Conservation (phyloP, 2,113 vertebrate species). For the Pagrus major region DNA sequence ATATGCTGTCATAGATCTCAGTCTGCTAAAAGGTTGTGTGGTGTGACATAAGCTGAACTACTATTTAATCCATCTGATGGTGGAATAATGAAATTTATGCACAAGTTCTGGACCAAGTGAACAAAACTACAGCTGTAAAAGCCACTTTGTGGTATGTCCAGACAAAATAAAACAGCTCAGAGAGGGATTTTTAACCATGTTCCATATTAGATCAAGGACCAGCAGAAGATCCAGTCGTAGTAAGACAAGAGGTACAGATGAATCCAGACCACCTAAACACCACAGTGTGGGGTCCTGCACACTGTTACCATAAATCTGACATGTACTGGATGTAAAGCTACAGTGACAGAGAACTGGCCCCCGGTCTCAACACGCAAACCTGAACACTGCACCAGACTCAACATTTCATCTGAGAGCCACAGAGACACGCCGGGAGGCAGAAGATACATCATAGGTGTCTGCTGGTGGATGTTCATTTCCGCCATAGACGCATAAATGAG, state of each 20-base stretch:
- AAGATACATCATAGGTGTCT: background rate
- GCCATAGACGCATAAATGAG: background rate
- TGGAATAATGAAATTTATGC: background rate
- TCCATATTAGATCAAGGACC: background rate
- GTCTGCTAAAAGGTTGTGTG: background rate
- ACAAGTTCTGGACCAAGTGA: background rate
- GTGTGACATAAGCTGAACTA: background rate
- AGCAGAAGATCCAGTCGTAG: background rate
- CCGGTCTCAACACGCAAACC: slow-evolving; percentile 29
- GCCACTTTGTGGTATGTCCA: background rate
- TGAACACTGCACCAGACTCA: slow-evolving; percentile 33
- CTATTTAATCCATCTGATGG: background rate
- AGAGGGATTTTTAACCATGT: background rate
- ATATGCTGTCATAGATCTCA: too few relatives aligned
- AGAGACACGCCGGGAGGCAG: background rate
- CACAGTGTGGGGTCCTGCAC: background rate
- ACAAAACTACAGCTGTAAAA: background rate
- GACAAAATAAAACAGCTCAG: background rate
- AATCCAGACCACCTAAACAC: slow-evolving; percentile 25
- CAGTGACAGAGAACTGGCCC: background rate
- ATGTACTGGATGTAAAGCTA: slow-evolving; percentile 3
- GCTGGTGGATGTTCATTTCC: background rate
- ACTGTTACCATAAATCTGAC: slow-evolving; percentile 35
- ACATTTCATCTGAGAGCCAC: slow-evolving; percentile 5
- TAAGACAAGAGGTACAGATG: background rate